Evolutionary conservation across 2,888 invertebrate species (phyloP), one percentile per base, ranked within the genome.

Genomic region (Eurytoma adleriae): DNA sequence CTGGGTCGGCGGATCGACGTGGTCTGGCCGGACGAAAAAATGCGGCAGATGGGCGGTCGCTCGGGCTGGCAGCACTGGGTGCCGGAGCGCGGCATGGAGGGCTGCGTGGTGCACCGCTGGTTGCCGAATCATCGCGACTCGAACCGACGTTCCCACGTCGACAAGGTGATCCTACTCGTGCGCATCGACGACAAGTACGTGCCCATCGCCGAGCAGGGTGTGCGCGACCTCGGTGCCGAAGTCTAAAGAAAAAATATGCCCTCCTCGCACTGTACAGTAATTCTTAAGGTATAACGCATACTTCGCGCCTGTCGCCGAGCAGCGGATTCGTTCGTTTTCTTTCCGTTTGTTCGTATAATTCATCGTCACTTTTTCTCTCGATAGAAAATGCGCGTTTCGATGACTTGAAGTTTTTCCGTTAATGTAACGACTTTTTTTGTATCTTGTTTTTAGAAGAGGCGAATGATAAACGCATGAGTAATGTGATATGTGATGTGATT

Each of bases 101-200:
- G 98, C 81, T 93, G 95, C 93, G 96, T 97, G 74, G 97, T 98
- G 13, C 98, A 99, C 91, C 95, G 96, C 84, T 99, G 99, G 98
- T 94, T 95, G 56, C 99, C 98, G 0, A 96, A 96, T 91, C 98
- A 99, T 92, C 94, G 96, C 73, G 97, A 98, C 89, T 95, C 95
- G 0, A 94, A 94, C 85, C 94, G 95, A 78, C 93, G 98, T 20
- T 98, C 98, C 4, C 97, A 98, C 90, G 96, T 98, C 18, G 98
- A 98, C 91, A 95, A 97, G 86, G 96, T 96, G 72, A 96, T 99
- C 80, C 93, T 98, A 20, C 93, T 99, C 18, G 94, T 99, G n/a
- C 96, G 97, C 91, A 96, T 98, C 67, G 97, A 96, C 18, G 98
- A 98, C 86, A 95, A 95, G 87, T 98, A 95, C 91, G 98, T 99